Evolutionary conservation across 2,113 vertebrate genomes (phyloP).

Genomic region (Rafetus swinhoei): DNA sequence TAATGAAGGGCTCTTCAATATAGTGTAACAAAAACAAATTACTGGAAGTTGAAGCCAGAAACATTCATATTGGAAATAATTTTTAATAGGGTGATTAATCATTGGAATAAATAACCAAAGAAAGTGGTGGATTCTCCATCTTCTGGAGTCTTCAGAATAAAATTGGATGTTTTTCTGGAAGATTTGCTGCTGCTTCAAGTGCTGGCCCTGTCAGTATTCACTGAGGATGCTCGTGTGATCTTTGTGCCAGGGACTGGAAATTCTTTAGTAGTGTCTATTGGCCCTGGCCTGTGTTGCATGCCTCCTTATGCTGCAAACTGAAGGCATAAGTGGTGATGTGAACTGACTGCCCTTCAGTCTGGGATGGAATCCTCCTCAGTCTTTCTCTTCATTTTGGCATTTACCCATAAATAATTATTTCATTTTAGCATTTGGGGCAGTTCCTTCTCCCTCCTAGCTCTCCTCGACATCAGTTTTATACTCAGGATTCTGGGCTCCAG

Average conservation of each 20-base stretch:
- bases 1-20: not conserved
- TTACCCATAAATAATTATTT: too few species aligned
- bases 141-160: not conserved
- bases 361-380: too few species aligned
- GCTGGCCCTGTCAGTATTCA: not conserved
- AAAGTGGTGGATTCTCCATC: not conserved
- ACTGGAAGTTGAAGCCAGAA: slow-evolving; percentile 24
- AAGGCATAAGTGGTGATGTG: too few species aligned
- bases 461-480: too few species aligned
- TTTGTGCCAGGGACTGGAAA: not conserved
- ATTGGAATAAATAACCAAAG: not conserved
- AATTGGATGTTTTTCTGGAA: slow-evolving; percentile 23
- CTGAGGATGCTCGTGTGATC: not conserved
- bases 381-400: too few species aligned
- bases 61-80: not conserved
- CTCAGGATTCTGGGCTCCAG: not conserved
- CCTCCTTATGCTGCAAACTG: too few species aligned
- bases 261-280: too few species aligned
- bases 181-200: not conserved
- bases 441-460: too few species aligned
- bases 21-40: not conserved
- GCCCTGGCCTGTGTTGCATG: too few species aligned
- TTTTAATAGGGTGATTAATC: not conserved
- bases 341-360: too few species aligned
- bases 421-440: too few species aligned